Base-by-base conservation (phyloP, 2,113 vertebrate genomes). In the Prunella fulvescens region DNA sequence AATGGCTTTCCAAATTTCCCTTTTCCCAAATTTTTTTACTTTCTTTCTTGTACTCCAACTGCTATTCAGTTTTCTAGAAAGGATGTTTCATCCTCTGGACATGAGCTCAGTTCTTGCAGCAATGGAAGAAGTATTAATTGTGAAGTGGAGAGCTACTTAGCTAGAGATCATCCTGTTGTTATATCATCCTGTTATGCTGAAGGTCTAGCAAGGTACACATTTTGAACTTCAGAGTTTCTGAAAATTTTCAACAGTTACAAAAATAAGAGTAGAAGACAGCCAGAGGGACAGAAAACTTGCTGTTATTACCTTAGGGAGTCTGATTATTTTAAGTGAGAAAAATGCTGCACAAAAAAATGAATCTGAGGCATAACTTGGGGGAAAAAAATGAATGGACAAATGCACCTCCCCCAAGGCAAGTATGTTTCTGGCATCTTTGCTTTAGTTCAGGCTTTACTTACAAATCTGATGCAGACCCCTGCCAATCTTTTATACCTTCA, bases 1-100 rank as follows among this genome's bases (percentile, higher is more conserved):
- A 93, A 90, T 69, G 19, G 40, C 37, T 82, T 90, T 65, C 72
- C 57, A 57, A 86, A 90, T 82, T 96, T 95, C 58, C 70, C 60
- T 88, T 94, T 79, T 64, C 69, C 88, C 72, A 79, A 29, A 65
- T 93, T 89, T 89, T 79, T 66, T 92, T 91, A 61, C 24, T 25
- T 92, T 90, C 33, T 45, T 45, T 45, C 9, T 82, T 67, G 58
- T 56, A 70, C 6, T 25, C 20, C 37, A 87, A 50, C 78, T 79
- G 23, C 47, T 66, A 40, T 31, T 88, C 29, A 9, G 28, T 86
- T 91, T 78, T 76, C 20, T 74, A 3, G 4, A 56, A 28, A 51
- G 29, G 61, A 37, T 57, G 54, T 39, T 92, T 90, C 65, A 74
- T 85, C 50, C 42, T 90, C 57, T 9, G 9, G 58, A 74, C 26